A percentile compares a stretch with the other conserved stretches of the same genome.
Conservation (phyloP, 2,888 invertebrate species). For the Yponomeuta cagnagella region DNA sequence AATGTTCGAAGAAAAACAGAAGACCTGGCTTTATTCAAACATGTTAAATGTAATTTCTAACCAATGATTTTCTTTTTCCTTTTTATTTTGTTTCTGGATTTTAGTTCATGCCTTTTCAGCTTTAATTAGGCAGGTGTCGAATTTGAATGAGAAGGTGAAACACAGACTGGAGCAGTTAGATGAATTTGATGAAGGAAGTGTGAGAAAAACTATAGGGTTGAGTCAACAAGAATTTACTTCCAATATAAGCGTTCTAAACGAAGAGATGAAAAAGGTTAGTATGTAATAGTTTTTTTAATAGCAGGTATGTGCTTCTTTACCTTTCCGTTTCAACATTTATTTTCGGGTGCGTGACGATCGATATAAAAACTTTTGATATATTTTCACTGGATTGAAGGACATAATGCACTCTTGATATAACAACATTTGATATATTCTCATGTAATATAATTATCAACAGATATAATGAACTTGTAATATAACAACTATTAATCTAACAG, state of each 20-base stretch:
- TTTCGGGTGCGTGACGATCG: no score
- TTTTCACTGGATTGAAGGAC: no score
- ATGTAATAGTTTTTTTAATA: not conserved
- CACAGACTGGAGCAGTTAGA: constrained; percentile 95
- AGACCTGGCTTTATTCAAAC: no score
- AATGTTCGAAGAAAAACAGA: no score
- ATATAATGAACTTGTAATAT: no score
- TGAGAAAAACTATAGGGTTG: constrained; percentile 90
- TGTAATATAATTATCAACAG: no score
- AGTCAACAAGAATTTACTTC: constrained; percentile 94
- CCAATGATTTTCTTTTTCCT: constrained; percentile 18
- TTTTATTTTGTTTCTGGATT: constrained; percentile 43
- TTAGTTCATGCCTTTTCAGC: constrained; percentile 78
- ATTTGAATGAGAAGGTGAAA: constrained; percentile 90
- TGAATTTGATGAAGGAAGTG: constrained; percentile 92
- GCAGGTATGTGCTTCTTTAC: no score
- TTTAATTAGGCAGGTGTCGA: constrained; percentile 86
- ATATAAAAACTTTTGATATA: no score
- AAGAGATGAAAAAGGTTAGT: constrained; percentile 83
- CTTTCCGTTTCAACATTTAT: not conserved
- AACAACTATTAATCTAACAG: no score
- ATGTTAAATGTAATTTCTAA: no score
- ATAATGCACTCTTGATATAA: no score
- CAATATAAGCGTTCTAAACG: constrained; percentile 92
- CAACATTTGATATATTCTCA: no score